phyloP scores from a whole-genome alignment of 2,888 invertebrate species.

The Cyrtodaria siliqua region DNA sequence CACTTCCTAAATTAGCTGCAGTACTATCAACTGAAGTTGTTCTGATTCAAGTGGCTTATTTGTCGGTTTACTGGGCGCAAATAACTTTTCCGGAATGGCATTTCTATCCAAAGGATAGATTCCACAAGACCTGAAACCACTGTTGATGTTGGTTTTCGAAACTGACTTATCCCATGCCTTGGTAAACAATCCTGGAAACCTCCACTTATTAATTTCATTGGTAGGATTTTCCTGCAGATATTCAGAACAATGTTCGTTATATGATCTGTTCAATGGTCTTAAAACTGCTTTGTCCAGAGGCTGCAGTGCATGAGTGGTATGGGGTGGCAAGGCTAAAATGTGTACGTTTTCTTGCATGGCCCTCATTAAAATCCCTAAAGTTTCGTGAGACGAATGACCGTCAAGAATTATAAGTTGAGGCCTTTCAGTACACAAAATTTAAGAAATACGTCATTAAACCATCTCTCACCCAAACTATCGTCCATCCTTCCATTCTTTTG shows the following conservation, averaged over 20 bases:
- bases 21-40: too few species aligned
- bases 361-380: too few species aligned
- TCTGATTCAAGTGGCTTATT: constrained; percentile 7
- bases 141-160: constrained; percentile 47
- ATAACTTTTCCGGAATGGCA: constrained; percentile 24
- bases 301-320: too few species aligned
- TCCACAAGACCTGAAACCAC: constrained; percentile 46
- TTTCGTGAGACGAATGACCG: constrained; percentile 60
- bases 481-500: constrained; percentile 71
- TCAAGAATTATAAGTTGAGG: constrained; percentile 70
- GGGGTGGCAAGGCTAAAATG: too few species aligned
- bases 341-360: too few species aligned
- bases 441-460: constrained; percentile 66
- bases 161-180: too few species aligned
- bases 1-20: too few species aligned
- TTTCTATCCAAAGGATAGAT: constrained; percentile 35
- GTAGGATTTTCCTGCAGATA: constrained; percentile 38
- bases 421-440: constrained; percentile 59
- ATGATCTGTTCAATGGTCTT: constrained; percentile 51
- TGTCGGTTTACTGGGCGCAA: constrained; percentile 32
- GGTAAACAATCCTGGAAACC: too few species aligned
- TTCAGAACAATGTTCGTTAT: constrained; percentile 49
- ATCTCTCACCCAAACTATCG: constrained; percentile 58
- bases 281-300: constrained; percentile 55
- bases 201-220: too few species aligned